Percentiles rank a stretch among this genome's conserved stretches.
phyloP scores from a whole-genome alignment of 1,140 invertebrate species.

The Temnothorax curvispinosus region DNA sequence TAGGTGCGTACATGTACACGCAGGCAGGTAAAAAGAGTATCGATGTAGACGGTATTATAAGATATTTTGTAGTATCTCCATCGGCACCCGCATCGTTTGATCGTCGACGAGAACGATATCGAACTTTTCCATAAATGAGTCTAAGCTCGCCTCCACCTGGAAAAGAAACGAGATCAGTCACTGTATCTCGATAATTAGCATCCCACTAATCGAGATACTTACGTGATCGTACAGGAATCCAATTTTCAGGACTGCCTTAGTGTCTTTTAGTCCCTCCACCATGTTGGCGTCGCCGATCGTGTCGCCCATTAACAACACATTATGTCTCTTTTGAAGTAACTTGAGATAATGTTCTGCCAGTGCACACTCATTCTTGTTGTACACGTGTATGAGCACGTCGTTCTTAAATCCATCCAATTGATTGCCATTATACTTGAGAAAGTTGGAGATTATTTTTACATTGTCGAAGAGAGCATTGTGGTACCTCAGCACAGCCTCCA shows the following conservation, averaged over 20 bases:
- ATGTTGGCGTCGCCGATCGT: conserved; percentile 95
- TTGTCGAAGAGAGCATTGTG: conserved; percentile 90
- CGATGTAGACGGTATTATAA: conserved; percentile 48
- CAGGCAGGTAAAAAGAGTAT: neutral
- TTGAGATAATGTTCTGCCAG: conserved; percentile 93
- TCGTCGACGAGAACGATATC: conserved; percentile 96
- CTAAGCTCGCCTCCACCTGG: conserved; percentile 89
- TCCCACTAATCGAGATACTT: conserved; percentile 66
- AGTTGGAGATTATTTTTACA: conserved; percentile 97
- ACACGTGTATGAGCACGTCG: conserved; percentile 93
- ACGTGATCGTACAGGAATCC: conserved; percentile 96
- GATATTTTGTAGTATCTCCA: conserved; percentile 69
- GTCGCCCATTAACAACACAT: conserved; percentile 96
- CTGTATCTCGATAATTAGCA: no score
- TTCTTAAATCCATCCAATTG: conserved; percentile 90
- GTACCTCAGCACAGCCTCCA: conserved; percentile 91
- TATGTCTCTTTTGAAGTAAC: conserved; percentile 89
- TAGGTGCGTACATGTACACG: neutral
- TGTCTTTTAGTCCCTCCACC: conserved; percentile 93
- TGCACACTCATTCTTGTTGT: conserved; percentile 96
- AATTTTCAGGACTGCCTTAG: conserved; percentile 92
- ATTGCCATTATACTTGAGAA: conserved; percentile 91
- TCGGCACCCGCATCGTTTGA: conserved; percentile 92
- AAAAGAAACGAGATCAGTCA: conserved; percentile 75
- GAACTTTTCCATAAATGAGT: conserved; percentile 91